Conservation (phyloP, 2,888 invertebrate species). For the Cremastinae sp. region DNA sequence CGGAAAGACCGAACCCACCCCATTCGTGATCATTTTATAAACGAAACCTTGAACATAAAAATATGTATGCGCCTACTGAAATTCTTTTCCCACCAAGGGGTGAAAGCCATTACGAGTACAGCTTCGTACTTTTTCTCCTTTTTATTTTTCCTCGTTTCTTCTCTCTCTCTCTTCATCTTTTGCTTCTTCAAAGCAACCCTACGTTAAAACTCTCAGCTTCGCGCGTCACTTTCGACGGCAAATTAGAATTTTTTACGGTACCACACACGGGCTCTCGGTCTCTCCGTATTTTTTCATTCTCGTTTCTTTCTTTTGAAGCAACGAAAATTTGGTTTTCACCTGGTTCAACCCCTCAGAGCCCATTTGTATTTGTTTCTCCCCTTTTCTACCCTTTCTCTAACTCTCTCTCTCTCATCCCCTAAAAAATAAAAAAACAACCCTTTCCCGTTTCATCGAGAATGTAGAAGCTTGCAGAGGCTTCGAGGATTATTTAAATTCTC, state of each 20-base stretch:
- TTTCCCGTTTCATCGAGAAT: conserved; percentile 47
- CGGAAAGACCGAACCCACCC: conserved; percentile 42
- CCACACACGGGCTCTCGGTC: conserved; percentile 68
- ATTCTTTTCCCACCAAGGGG: conserved; percentile 78
- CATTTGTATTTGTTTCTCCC: conserved; percentile 56
- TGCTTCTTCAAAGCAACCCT: conserved; percentile 35
- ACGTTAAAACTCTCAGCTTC: conserved; percentile 28
- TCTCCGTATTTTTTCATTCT: conserved; percentile 19
- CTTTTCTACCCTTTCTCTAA: conserved; percentile 23
- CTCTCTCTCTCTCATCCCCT: conserved; percentile 27
- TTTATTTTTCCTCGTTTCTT: conserved; percentile 30
- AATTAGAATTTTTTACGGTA: conserved; percentile 77
- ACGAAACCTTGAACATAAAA: not conserved
- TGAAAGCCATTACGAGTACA: conserved; percentile 59
- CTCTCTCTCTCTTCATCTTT: not conserved
- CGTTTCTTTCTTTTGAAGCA: conserved; percentile 43
- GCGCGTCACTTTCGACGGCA: conserved; percentile 73
- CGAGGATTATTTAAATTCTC: conserved; percentile 58
- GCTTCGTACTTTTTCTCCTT: conserved; percentile 30
- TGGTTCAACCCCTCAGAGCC: conserved; percentile 64
- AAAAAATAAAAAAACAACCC: conserved; percentile 50
- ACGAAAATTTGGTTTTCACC: conserved; percentile 75
- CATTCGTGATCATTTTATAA: conserved; percentile 35
- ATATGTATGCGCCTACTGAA: conserved; percentile 64
- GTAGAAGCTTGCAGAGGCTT: not conserved